phyloP scores from a whole-genome alignment of 2,888 invertebrate species.

The Tachina lurida region DNA sequence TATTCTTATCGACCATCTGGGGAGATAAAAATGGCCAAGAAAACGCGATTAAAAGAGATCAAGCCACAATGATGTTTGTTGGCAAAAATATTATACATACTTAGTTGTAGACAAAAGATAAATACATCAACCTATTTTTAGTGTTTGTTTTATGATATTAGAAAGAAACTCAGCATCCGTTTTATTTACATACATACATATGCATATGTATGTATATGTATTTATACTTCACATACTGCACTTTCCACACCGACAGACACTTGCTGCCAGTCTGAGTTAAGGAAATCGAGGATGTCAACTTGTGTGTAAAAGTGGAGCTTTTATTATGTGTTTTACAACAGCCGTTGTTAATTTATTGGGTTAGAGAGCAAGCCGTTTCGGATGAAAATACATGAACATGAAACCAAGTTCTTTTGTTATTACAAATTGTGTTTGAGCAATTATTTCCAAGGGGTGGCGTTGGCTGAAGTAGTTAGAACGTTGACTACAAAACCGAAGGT shows the following conservation, averaged over 20 bases:
- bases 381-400: background rate
- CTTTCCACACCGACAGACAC: conserved; percentile 25
- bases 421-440: too few relatives aligned
- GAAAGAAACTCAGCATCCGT: conserved; percentile 69
- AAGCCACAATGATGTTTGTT: conserved; percentile 16
- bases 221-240: background rate
- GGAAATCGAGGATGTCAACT: conserved; percentile 74
- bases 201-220: background rate
- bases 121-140: conserved; percentile 68
- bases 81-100: conserved; percentile 12
- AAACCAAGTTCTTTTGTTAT: too few relatives aligned
- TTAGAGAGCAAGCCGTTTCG: conserved; percentile 1
- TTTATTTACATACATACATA: conserved; percentile 37
- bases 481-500: too few relatives aligned
- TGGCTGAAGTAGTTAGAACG: too few relatives aligned
- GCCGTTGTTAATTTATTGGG: conserved; percentile 14
- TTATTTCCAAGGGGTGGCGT: too few relatives aligned
- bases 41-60: conserved; percentile 35
- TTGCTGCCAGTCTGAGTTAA: conserved; percentile 46
- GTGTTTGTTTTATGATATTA: conserved; percentile 14
- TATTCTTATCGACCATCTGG: conserved; percentile 52
- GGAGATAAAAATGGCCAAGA: conserved; percentile 50
- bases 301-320: conserved; percentile 68
- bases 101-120: conserved; percentile 54
- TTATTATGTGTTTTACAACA: conserved; percentile 29